Percentiles rank a stretch among this genome's conserved stretches.
These are phyloP conservation scores for Yponomeuta plumbellus DNA, from an alignment of 2,888 invertebrate species.

Conservation along the genomic window DNA sequence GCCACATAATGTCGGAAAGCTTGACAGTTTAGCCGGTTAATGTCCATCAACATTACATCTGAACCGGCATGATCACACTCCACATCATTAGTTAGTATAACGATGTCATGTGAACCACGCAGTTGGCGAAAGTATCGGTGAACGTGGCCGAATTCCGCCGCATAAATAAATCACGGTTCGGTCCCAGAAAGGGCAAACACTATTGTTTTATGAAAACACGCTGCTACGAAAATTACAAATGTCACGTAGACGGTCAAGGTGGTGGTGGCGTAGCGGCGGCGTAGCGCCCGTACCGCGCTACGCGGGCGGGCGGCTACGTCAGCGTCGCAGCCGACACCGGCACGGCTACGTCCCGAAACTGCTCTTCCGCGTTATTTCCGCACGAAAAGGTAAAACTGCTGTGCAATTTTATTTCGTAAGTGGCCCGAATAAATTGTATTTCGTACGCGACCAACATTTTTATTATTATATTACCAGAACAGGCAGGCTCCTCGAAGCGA, in stretches of 20 bases:
- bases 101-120: constrained; percentile 1
- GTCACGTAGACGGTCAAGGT: constrained; percentile 6
- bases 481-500: not conserved
- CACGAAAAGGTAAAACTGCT: constrained; percentile 56
- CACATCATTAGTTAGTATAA: not conserved
- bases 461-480: constrained; percentile 32
- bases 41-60: not conserved
- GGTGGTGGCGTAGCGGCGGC: constrained; percentile 15
- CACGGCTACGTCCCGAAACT: constrained; percentile 49
- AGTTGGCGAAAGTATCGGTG: not conserved
- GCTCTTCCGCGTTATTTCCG: constrained; percentile 46
- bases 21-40: constrained; percentile 5
- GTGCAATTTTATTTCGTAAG: constrained; percentile 58
- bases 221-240: not conserved
- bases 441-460: constrained; percentile 54
- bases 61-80: not conserved
- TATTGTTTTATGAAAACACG: not conserved
- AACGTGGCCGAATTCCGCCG: not conserved
- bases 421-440: constrained; percentile 61
- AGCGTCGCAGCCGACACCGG: constrained; percentile 51
- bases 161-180: not conserved
- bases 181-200: not conserved
- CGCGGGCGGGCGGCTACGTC: constrained; percentile 34
- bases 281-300: constrained; percentile 34
- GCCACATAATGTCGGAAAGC: constrained; percentile 22